Evolutionary conservation across 2,113 vertebrate species (phyloP), one percentile per base, ranked within the genome.

Genomic region (Zonotrichia leucophrys): DNA sequence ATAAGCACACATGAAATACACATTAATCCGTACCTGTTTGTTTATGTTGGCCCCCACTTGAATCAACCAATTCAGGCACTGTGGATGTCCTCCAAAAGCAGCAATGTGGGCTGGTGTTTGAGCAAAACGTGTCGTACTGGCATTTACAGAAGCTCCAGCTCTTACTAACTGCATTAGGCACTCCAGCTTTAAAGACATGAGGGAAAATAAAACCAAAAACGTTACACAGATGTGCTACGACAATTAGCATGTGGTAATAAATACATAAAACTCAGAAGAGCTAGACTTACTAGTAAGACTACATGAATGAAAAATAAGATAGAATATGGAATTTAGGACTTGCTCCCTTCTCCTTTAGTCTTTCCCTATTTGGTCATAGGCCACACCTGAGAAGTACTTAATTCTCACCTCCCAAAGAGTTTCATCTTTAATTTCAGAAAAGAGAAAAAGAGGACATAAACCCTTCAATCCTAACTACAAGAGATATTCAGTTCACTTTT

Each of bases 71-170:
- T 98, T 91, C 82, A 99, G 98, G 90, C 99, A 99, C 79, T 98
- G 98, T 67, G 99, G 98, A 93, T 99, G 99, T 73, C 99, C 99
- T 96, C 99, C 99, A 22, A 99, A 99, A 12, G 99, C 99, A 15
- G 99, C 99, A 4, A 98, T 99, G 97, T 99, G 99, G 27, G 98
- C 98, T 5, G 99, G 99, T 9, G 99, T 99, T 98, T 99, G 99
- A 72, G 98, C 98, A 91, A 99, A 99, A 39, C 98, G 98, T 8
- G 98, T 99, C 52, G 98, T 99, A 83, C 96, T 97, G n/a, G 98
- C 89, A 86, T 99, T 99, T 79, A 99, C 98, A 56, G 98, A 98
- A 56, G 98, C 99, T 13, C 99, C 99, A 64, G 98, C 98, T 98
- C 98, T 98, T 96, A 99, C 99, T 97, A 99, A 96, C 66, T 97